These are phyloP conservation scores for Aphelinus atriplicis DNA, from an alignment of 1,140 invertebrate species.

Conservation along the genomic window DNA sequence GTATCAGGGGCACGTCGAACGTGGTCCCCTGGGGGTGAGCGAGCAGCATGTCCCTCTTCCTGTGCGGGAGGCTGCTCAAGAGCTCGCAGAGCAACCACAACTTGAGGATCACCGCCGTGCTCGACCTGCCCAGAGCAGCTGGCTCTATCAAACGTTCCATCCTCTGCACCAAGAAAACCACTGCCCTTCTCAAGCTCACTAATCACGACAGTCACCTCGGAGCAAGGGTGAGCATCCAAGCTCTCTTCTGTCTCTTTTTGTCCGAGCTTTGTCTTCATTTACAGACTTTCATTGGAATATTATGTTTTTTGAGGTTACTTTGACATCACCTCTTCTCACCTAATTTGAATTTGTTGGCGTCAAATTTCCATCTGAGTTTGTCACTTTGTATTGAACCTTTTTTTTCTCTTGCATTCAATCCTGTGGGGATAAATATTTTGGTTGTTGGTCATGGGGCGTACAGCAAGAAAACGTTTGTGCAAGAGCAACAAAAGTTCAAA, in stretches of 20 bases:
- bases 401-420: background rate
- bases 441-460: conserved; percentile 64
- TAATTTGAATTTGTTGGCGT: background rate
- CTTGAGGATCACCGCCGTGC: background rate
- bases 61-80: conserved; percentile 9
- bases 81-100: conserved; percentile 6
- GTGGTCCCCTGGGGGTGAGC: conserved; percentile 1
- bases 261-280: background rate
- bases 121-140: background rate
- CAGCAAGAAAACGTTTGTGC: conserved; percentile 58
- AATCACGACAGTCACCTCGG: conserved; percentile 1
- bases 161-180: conserved; percentile 6
- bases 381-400: background rate
- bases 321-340: conserved; percentile 12
- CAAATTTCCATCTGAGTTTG: background rate
- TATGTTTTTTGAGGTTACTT: conserved; percentile 21
- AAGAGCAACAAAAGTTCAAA: conserved; percentile 56
- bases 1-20: background rate
- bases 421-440: conserved; percentile 51
- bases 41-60: conserved; percentile 27
- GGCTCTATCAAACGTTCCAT: background rate
- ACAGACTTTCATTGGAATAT: conserved; percentile 18
- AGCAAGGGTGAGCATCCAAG: conserved; percentile 13
- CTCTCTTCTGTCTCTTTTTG: background rate
- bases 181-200: background rate